These are phyloP conservation scores for Smutsia gigantea DNA, from an alignment of 2,797 vertebrate species.

Conservation along the genomic window DNA sequence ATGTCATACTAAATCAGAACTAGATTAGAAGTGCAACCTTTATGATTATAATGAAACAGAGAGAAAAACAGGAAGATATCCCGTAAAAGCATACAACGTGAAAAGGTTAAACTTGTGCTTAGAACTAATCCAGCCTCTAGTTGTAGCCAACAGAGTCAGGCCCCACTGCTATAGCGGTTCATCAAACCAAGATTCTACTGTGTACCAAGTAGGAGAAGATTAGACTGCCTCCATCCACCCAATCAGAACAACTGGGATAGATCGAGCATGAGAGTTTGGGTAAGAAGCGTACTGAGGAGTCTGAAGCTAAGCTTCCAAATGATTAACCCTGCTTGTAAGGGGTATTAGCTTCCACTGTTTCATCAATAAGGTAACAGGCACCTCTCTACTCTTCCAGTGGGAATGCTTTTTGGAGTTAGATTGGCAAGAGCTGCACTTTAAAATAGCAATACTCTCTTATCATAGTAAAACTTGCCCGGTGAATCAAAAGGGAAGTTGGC, in stretches of 20 bases:
- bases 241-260: slow-evolving; percentile 47
- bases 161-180: background rate
- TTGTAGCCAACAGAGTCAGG: background rate
- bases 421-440: slow-evolving; percentile 73
- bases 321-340: slow-evolving; percentile 69
- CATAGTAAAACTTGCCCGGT: slow-evolving; percentile 77
- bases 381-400: slow-evolving; percentile 69
- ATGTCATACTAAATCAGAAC: slow-evolving; percentile 48
- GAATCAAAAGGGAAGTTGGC: slow-evolving; percentile 75
- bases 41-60: slow-evolving; percentile 57
- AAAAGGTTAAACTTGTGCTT: slow-evolving; percentile 67
- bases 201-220: background rate
- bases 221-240: slow-evolving; percentile 23
- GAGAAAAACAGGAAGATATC: background rate
- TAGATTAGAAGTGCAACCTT: slow-evolving; percentile 61
- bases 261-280: background rate
- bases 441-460: slow-evolving; percentile 76
- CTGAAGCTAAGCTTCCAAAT: slow-evolving; percentile 64
- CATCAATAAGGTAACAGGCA: slow-evolving; percentile 74
- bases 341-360: slow-evolving; percentile 72
- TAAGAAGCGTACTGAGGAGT: slow-evolving; percentile 57
- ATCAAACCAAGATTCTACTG: background rate
- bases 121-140: slow-evolving; percentile 17
- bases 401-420: slow-evolving; percentile 72
- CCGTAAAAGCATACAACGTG: slow-evolving; percentile 70